Percentiles rank a stretch among this genome's conserved stretches.
Evolutionary conservation across 2,113 vertebrate species (phyloP).

Genomic region (Atractosteus spatula): DNA sequence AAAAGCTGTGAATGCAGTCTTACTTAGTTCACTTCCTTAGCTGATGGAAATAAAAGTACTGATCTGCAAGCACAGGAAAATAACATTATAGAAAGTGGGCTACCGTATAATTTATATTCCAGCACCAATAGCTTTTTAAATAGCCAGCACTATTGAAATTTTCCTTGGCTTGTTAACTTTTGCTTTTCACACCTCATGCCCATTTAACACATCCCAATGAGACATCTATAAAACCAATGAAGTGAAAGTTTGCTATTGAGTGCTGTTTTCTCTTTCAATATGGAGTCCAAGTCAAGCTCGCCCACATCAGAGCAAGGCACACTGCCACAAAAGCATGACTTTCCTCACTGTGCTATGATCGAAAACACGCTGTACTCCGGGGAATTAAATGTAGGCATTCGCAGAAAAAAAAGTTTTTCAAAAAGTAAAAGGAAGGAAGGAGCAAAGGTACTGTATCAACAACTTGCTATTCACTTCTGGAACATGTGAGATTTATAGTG

Average conservation of each 20-base stretch:
- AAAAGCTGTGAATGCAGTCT: too few relatives aligned
- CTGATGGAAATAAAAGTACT: neutral
- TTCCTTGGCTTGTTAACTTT: neutral
- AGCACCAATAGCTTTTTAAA: conserved; percentile 3
- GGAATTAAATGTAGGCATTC: too few relatives aligned
- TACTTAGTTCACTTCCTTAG: too few relatives aligned
- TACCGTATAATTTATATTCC: neutral
- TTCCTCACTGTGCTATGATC: neutral
- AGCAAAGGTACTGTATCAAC: too few relatives aligned
- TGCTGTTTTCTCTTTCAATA: neutral
- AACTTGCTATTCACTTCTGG: too few relatives aligned
- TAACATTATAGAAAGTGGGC: neutral
- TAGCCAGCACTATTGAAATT: neutral
- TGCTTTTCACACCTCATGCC: neutral
- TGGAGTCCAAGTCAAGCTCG: neutral
- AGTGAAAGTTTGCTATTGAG: neutral
- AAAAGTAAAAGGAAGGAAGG: too few relatives aligned
- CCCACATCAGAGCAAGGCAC: neutral
- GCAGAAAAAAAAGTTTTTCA: too few relatives aligned
- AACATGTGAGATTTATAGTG: too few relatives aligned
- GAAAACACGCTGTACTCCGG: too few relatives aligned
- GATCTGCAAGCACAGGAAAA: neutral
- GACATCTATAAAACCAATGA: neutral
- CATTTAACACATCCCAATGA: neutral
- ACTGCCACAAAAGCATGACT: neutral